These are phyloP conservation scores for Zonotrichia albicollis DNA, from an alignment of 2,797 vertebrate species.

Conservation along the genomic window DNA sequence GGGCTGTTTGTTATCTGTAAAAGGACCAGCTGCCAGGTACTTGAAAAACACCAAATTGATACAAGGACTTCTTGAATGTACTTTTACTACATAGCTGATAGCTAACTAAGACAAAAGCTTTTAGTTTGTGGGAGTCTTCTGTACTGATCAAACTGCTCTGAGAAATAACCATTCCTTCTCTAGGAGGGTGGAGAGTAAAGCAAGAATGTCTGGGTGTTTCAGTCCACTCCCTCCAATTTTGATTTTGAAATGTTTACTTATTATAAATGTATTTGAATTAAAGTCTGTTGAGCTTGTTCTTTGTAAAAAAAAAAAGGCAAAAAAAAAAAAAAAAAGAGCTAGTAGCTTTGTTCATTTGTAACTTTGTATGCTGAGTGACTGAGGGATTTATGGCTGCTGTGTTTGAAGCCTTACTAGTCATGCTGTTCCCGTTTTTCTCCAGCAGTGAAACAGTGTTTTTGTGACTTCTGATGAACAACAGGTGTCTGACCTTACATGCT, in stretches of 20 bases:
- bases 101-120: not conserved
- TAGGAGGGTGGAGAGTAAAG: not conserved
- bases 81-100: conserved; percentile 7
- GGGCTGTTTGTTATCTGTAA: not conserved
- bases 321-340: not conserved
- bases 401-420: conserved; percentile 2
- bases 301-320: not conserved
- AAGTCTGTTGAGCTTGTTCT: not conserved
- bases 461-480: not conserved
- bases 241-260: conserved; percentile 27
- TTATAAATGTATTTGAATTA: conserved; percentile 13
- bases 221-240: not conserved
- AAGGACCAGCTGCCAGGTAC: not conserved
- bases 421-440: not conserved
- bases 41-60: conserved; percentile 31
- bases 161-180: not conserved
- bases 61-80: conserved; percentile 38
- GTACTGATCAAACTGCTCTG: not conserved
- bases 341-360: not conserved
- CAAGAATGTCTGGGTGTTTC: not conserved
- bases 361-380: not conserved
- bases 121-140: not conserved
- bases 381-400: not conserved
- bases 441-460: not conserved
- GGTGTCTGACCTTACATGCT: not conserved